A percentile compares a stretch with the other conserved stretches of the same genome.
These are phyloP conservation scores for Crocuta crocuta DNA, from an alignment of 2,113 vertebrate genomes.

Conservation along the genomic window DNA sequence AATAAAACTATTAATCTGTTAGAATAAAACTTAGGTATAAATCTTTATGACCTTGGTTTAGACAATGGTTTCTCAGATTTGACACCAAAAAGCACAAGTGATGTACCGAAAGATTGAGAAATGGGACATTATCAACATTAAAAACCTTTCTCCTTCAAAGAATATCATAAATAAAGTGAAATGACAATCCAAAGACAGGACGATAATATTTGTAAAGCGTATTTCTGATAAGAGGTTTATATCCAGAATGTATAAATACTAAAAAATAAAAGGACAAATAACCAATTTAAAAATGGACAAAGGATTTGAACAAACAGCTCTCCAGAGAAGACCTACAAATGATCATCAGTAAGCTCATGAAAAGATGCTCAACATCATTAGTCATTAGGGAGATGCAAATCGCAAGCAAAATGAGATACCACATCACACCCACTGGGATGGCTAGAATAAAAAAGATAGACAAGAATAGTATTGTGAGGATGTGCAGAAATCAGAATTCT, in stretches of 20 bases:
- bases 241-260: neutral
- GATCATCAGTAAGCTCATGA: neutral
- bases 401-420: neutral
- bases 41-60: neutral
- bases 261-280: slow-evolving; percentile 25
- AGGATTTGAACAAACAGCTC: slow-evolving; percentile 1
- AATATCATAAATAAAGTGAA: neutral
- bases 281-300: slow-evolving; percentile 2
- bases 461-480: neutral
- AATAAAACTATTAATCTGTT: neutral
- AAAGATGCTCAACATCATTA: neutral
- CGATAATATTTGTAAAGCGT: slow-evolving; percentile 14
- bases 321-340: slow-evolving; percentile 18
- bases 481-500: neutral
- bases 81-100: neutral
- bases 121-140: neutral
- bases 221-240: neutral
- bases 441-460: neutral
- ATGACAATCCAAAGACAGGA: neutral
- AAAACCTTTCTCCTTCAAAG: neutral
- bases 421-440: neutral
- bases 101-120: neutral
- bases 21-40: neutral
- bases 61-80: neutral
- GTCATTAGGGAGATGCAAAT: neutral